phyloP scores from a whole-genome alignment of 2,797 vertebrate species.

The Oreonectes daqikongensis region DNA sequence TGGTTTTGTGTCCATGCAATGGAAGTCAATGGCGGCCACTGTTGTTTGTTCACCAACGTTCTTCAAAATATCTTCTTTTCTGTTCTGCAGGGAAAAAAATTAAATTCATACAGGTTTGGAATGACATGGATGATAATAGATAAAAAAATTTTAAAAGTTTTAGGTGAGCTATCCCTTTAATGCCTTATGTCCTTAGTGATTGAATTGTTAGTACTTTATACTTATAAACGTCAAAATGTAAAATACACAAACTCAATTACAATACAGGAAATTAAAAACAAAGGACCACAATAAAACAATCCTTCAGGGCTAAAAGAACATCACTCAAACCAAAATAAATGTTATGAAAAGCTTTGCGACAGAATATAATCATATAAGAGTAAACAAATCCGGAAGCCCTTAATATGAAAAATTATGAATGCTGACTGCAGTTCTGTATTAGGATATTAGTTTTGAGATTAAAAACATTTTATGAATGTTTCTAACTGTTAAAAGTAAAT shows the following conservation, averaged over 20 bases:
- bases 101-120: too few species aligned
- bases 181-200: too few species aligned
- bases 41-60: too few species aligned
- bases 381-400: not conserved
- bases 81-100: too few species aligned
- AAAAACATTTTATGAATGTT: not conserved
- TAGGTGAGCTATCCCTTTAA: too few species aligned
- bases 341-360: not conserved
- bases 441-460: not conserved
- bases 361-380: not conserved
- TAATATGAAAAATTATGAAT: not conserved
- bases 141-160: too few species aligned
- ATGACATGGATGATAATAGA: too few species aligned
- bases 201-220: not conserved
- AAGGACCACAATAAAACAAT: not conserved
- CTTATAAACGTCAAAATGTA: not conserved
- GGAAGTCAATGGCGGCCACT: too few species aligned
- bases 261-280: slow-evolving; percentile 7
- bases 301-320: not conserved
- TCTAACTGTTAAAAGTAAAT: too few species aligned
- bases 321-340: not conserved
- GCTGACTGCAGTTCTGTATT: not conserved
- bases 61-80: too few species aligned
- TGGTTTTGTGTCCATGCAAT: too few species aligned
- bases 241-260: not conserved